Evolutionary conservation across 1,140 invertebrate species (phyloP), one percentile per base, ranked within the genome.

Genomic region (Palaemon carinicauda): DNA sequence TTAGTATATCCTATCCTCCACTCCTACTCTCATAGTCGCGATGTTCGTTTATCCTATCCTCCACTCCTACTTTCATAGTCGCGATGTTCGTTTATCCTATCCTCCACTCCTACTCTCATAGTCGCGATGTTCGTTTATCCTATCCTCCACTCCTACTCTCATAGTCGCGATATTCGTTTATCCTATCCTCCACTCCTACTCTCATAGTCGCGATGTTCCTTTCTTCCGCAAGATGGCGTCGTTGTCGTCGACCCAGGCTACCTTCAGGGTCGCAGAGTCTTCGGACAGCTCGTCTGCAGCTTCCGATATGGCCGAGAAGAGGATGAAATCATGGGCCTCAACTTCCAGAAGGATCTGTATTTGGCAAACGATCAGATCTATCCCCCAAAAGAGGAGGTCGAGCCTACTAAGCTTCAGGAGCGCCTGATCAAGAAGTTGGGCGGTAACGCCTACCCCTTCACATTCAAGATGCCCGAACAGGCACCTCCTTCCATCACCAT

Each of bases 281-380:
- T 54, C 65, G 84, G 96, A 89, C 95, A 95, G 91, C 93, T 97
- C 88, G 81, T 81, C 74, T 84, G 82, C 52, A 82, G 79, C 41
- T 88, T 85, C 77, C 95, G 96, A 80, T 97, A 97, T 90, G 96
- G 97, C 0, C 92, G 96, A 53, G 96, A 97, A 92, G 96, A 98
- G 90, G 96, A 97, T 90, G 96, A 98, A 91, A 96, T 97, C 17
- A 97, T 98, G 96, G 97, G 96, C 0, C 92, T 98, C 83, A 96
- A 96, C 90, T 97, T 98, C 92, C 97, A 96, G 92, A 97, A 97
- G 90, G 96, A 98, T 91, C 95, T 96, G 54, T 95, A 96, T 88
- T 95, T 98, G 93, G 96, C 95, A 89, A 92, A 96, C 24, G 94
- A 95, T 41, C 86, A 87, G 74, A 80, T 86, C 53, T 74, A 86